A percentile compares a stretch with the other conserved stretches of the same genome.
These are phyloP conservation scores for human DNA, from an alignment of 2,113 vertebrate species.

Conservation along the genomic window DNA sequence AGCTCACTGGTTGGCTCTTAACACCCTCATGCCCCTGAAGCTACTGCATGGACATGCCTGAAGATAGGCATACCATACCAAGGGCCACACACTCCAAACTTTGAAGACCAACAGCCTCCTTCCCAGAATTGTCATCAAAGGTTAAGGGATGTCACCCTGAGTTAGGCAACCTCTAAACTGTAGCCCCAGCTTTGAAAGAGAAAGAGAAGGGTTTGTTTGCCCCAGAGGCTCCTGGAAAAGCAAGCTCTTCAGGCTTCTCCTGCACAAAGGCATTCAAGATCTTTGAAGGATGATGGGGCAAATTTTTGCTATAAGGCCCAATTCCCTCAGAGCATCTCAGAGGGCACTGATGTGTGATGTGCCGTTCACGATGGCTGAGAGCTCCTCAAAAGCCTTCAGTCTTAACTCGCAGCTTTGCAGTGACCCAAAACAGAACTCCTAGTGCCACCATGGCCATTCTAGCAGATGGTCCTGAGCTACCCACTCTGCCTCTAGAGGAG, in stretches of 20 bases:
- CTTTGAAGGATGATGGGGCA: neutral
- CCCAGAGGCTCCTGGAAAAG: neutral
- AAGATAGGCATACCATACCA: neutral
- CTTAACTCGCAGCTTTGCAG: neutral
- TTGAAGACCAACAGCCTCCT: neutral
- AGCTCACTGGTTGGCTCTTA: neutral
- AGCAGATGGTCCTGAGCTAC: neutral
- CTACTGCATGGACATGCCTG: neutral
- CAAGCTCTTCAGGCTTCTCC: neutral
- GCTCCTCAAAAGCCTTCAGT: neutral
- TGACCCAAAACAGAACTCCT: neutral
- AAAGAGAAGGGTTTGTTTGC: neutral
- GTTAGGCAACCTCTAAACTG: neutral
- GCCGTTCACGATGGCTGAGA: neutral
- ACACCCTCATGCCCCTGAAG: neutral
- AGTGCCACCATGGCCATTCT: fast-evolving
- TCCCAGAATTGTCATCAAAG: neutral
- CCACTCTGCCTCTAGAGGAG: neutral
- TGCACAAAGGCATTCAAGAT: neutral
- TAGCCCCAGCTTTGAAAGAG: neutral
- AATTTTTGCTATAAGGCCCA: neutral
- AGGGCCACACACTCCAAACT: neutral
- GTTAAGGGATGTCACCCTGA: neutral
- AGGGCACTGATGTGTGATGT: neutral
- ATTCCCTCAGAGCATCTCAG: neutral